A percentile compares a stretch with the other conserved stretches of the same genome.
Conservation (phyloP, 2,113 vertebrate genomes). For the Eretmochelys imbricata region DNA sequence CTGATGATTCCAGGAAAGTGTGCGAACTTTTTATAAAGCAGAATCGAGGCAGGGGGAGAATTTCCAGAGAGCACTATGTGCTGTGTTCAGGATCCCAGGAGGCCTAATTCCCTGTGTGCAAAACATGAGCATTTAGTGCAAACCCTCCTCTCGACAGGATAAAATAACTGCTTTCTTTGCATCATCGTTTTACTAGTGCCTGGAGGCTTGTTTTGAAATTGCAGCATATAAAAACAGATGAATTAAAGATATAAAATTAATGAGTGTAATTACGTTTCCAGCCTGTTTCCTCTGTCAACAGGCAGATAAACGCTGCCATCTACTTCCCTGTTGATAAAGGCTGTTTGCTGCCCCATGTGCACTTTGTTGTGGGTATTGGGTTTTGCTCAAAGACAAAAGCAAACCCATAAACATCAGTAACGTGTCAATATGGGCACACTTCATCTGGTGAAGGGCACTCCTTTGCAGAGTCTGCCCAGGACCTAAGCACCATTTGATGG, state of each 20-base stretch:
- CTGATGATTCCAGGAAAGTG: conserved; percentile 43
- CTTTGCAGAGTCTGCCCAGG: not conserved
- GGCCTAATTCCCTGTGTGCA: not conserved
- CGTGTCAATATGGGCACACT: not conserved
- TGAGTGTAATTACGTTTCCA: conserved; percentile 62
- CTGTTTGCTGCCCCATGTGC: not conserved
- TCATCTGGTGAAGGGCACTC: not conserved
- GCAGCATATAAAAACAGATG: not conserved
- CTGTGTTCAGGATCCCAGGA: not conserved
- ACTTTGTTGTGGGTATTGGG: not conserved
- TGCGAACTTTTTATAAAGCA: conserved; percentile 44
- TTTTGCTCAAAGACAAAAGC: not conserved
- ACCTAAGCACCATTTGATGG: conserved; percentile 24
- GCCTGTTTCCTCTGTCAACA: conserved; percentile 36
- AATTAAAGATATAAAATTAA: conserved; percentile 42
- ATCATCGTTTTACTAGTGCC: not conserved
- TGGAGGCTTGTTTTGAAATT: conserved; percentile 38
- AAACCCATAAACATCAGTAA: not conserved
- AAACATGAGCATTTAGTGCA: not conserved
- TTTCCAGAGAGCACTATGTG: not conserved
- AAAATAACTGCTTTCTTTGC: not conserved
- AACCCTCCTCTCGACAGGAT: not conserved
- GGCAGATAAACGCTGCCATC: not conserved
- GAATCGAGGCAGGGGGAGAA: conserved; percentile 3
- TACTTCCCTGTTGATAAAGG: not conserved